Conservation (phyloP, 2,888 invertebrate species). For the Nephrotoma guestfalica region DNA sequence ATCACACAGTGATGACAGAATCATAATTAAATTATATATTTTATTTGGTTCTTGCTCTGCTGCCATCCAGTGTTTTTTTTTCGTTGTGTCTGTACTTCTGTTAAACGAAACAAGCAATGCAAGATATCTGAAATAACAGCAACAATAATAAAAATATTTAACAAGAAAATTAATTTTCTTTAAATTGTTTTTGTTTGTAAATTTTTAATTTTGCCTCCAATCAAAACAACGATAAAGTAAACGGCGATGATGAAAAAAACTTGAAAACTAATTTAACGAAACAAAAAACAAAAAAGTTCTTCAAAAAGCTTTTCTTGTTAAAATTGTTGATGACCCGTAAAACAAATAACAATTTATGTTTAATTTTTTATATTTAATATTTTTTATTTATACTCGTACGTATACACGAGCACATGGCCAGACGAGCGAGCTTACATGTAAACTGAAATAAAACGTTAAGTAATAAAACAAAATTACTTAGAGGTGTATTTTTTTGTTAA, state of each 20-base stretch:
- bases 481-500: no score
- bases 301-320: not conserved
- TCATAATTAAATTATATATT: not conserved
- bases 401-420: no score
- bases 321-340: not conserved
- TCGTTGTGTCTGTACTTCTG: not conserved
- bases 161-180: not conserved
- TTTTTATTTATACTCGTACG: no score
- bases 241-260: not conserved
- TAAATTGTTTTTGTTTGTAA: not conserved
- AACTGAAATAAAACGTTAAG: no score
- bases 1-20: not conserved
- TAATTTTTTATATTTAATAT: not conserved
- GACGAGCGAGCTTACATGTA: no score
- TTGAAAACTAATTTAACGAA: not conserved
- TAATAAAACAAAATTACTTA: no score
- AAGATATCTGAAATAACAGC: not conserved
- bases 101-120: not conserved
- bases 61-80: not conserved
- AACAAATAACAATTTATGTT: not conserved
- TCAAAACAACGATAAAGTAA: not conserved
- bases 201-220: not conserved
- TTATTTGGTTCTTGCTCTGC: not conserved
- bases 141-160: not conserved
- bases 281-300: not conserved